Evolutionary conservation across 2,113 vertebrate genomes (phyloP).

Genomic region (Nesogale talazaci): DNA sequence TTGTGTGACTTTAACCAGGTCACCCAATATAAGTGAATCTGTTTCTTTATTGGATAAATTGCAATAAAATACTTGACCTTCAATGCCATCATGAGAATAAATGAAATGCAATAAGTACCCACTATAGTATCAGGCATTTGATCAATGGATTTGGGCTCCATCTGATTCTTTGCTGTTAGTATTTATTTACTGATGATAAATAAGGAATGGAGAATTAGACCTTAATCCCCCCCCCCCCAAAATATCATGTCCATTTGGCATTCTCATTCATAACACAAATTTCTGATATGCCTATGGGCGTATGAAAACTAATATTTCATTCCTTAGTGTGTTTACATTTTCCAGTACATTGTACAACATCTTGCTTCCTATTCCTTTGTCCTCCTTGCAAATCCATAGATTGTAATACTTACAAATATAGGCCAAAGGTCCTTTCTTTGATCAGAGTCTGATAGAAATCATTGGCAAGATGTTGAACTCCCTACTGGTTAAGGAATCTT

Average conservation of each 20-base stretch:
- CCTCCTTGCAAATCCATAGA: background rate
- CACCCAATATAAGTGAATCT: background rate
- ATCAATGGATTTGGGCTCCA: background rate
- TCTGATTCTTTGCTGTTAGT: background rate
- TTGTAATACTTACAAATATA: background rate
- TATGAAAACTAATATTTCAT: background rate
- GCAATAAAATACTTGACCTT: no score
- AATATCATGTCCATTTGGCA: background rate
- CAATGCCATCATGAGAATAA: background rate
- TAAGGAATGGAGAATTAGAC: background rate
- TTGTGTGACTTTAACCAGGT: background rate
- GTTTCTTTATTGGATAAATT: background rate
- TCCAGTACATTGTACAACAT: background rate
- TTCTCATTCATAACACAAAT: constrained; percentile 9
- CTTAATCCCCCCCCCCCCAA: no score
- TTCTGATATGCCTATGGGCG: background rate
- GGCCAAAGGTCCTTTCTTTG: constrained; percentile 51
- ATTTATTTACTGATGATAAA: constrained; percentile 20
- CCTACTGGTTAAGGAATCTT: constrained; percentile 26
- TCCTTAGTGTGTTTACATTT: background rate
- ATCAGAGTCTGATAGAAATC: constrained; percentile 50
- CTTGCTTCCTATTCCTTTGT: constrained; percentile 7
- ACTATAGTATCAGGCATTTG: background rate
- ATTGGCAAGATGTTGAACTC: constrained; percentile 31
- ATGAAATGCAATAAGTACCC: background rate